Base-by-base conservation (phyloP, 2,113 vertebrate species). In the Nicator chloris region DNA sequence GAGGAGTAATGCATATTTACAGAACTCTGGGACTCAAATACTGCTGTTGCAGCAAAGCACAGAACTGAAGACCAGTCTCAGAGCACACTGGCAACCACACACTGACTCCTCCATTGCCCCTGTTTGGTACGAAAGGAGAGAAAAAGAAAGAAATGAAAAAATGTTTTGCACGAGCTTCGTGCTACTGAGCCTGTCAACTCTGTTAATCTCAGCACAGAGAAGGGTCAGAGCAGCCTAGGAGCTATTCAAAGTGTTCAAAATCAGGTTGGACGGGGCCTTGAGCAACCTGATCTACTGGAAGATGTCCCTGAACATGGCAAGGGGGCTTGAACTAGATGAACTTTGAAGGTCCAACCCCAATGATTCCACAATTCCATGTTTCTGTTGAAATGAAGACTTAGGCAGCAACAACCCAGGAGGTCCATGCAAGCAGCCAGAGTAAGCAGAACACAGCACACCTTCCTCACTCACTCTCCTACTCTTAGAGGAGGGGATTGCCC, bases 401-500 rank as follows among this genome's bases (percentile, higher is more conserved):
- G n/a, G 30, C 50, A 73, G 24, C 45, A 88, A 50, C 23, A 56
- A 12, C 2, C 44, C 14, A 57, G 60, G 7, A 86, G 27, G n/a
- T 40, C 22, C 57, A 18, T 1, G 2, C 4, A 61, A 60, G 61
- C 57, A 49, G 82, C 11, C 4, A 4, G 37, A 87, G 17, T 8
- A 45, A 71, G 13, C 18, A 82, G 56, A 64, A 39, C 13, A 35
- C 21, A 70, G 35, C 12, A 44, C 1, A 1, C 30, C 33, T 86
- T 45, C 42, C 51, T n/a, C n/a, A 37, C 10, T 57, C 1, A 0
- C 26, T 59, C 35, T 50, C 53, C 59, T 16, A 16, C 33, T 31
- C 7, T 0, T 11, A 60, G 44, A 0, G 0, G 23, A 53, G 22
- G 40, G 9, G 5, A 83, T 5, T 15, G 5, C 33, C 28, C 44